A percentile compares a stretch with the other conserved stretches of the same genome.
These are phyloP conservation scores for Schizopygopsis pylzovi DNA, from an alignment of 2,797 vertebrate genomes.

Conservation along the genomic window DNA sequence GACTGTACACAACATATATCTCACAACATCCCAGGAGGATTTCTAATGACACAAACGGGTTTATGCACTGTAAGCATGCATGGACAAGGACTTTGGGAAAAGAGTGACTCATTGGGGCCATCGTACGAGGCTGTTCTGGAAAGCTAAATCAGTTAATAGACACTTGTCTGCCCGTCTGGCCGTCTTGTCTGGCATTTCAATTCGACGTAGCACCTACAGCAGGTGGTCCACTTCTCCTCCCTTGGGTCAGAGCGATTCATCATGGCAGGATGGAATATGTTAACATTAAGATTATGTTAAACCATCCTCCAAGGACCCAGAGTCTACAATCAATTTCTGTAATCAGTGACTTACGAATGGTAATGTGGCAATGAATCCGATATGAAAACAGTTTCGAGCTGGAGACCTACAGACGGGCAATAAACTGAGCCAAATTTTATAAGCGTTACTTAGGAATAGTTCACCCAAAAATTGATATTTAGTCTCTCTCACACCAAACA, in stretches of 20 bases:
- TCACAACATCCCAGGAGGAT: conserved; percentile 25
- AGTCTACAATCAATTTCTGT: conserved; percentile 57
- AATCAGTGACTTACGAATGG: conserved; percentile 68
- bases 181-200: conserved; percentile 72
- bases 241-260: conserved; percentile 67
- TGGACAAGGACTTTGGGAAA: conserved; percentile 34
- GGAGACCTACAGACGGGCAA: conserved; percentile 31
- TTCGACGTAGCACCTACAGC: conserved; percentile 63
- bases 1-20: conserved; percentile 32
- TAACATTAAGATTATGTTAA: conserved; percentile 71
- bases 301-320: conserved; percentile 59
- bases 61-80: conserved; percentile 33
- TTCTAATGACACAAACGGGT: conserved; percentile 46
- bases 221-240: conserved; percentile 63
- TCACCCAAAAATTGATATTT: not conserved
- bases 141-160: conserved; percentile 68
- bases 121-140: conserved; percentile 40
- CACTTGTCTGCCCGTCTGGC: conserved; percentile 51
- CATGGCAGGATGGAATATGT: conserved; percentile 66
- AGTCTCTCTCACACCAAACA: not conserved
- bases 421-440: not conserved
- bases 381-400: conserved; percentile 54
- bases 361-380: conserved; percentile 63
- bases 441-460: conserved; percentile 16
- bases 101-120: conserved; percentile 56